These are phyloP conservation scores for Loriculus beryllinus DNA, from an alignment of 2,797 vertebrate genomes.

Conservation along the genomic window DNA sequence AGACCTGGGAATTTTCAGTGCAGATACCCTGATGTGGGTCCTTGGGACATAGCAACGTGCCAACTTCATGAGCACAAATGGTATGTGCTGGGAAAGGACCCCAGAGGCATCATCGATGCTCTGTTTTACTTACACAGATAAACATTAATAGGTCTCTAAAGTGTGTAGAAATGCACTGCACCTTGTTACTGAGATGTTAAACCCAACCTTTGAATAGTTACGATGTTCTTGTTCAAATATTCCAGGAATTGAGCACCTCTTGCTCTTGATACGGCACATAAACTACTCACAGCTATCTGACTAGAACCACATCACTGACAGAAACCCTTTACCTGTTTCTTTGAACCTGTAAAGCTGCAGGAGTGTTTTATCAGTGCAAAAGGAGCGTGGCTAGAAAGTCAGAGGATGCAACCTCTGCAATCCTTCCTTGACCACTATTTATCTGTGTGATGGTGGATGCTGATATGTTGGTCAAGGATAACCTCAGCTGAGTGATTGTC, in stretches of 20 bases:
- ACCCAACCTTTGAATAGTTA: not conserved
- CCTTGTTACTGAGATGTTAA: not conserved
- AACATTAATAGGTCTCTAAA: not conserved
- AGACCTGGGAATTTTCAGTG: not conserved
- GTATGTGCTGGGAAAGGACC: accelerated
- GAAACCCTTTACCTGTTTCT: not conserved
- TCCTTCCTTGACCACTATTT: not conserved
- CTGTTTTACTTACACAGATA: not conserved
- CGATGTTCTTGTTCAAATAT: not conserved
- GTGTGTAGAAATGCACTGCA: not conserved
- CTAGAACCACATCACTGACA: not conserved
- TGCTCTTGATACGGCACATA: not conserved
- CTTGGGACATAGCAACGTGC: not conserved
- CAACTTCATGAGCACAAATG: not conserved
- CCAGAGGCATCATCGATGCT: not conserved
- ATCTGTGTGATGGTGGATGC: not conserved
- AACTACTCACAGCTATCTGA: not conserved
- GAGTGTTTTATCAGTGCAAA: not conserved
- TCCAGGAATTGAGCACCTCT: not conserved
- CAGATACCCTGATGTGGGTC: not conserved
- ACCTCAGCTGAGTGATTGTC: not conserved
- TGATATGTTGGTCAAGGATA: not conserved
- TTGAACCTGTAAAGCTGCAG: not conserved
- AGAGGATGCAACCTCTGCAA: not conserved
- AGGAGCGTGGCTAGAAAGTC: not conserved